These are phyloP conservation scores for Notiomystis cincta DNA, from an alignment of 2,113 vertebrate genomes.

Conservation along the genomic window DNA sequence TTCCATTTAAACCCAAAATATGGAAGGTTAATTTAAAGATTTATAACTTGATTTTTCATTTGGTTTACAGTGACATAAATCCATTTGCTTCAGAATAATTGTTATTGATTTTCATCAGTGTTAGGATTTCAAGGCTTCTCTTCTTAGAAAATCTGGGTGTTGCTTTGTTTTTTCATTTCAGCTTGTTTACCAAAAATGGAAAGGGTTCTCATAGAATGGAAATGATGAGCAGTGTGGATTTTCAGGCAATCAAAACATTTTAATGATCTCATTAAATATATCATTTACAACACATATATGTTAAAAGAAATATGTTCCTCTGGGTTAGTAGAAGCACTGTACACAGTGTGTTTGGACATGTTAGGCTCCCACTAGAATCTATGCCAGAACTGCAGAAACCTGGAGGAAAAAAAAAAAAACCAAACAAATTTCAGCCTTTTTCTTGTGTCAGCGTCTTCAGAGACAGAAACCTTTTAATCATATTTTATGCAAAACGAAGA, in stretches of 20 bases:
- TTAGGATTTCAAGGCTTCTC: neutral
- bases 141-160: neutral
- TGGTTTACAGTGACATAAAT: neutral
- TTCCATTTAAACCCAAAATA: neutral
- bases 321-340: neutral
- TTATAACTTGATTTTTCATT: neutral
- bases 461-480: neutral
- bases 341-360: slow-evolving; percentile 29
- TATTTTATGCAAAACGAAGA: neutral
- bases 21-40: neutral
- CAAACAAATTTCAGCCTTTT: neutral
- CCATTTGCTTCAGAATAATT: neutral
- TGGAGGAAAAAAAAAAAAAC: neutral
- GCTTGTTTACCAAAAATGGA: neutral
- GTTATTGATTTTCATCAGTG: neutral
- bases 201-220: neutral
- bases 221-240: slow-evolving; percentile 25
- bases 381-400: slow-evolving; percentile 29
- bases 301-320: slow-evolving; percentile 22
- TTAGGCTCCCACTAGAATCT: neutral
- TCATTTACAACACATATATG: neutral
- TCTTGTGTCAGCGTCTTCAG: neutral
- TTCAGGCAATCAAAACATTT: slow-evolving; percentile 50
- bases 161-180: neutral
- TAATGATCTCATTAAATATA: slow-evolving; percentile 27